phyloP scores from a whole-genome alignment of 2,888 invertebrate genomes.

The Caenorhabditis auriculariae region DNA sequence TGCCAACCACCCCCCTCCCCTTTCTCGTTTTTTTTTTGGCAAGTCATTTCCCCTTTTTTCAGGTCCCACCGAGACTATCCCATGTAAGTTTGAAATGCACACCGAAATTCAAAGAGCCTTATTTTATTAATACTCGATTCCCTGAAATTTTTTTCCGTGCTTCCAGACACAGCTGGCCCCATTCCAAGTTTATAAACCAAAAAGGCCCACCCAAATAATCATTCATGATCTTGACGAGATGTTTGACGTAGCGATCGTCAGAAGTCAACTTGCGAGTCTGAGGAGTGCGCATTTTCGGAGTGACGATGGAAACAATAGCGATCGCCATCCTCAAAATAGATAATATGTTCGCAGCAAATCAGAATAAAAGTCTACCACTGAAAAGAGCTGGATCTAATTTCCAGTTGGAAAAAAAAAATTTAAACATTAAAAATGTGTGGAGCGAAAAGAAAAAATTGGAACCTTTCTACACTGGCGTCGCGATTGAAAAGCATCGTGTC shows the following conservation, averaged over 20 bases:
- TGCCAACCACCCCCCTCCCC: too few relatives aligned
- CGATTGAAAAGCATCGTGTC: constrained; percentile 69
- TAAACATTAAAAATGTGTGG: too few relatives aligned
- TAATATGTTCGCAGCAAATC: constrained; percentile 62
- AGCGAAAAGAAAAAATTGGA: neutral
- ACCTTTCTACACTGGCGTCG: constrained; percentile 44
- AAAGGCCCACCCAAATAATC: constrained; percentile 21
- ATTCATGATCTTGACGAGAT: constrained; percentile 31
- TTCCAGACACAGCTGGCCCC: too few relatives aligned
- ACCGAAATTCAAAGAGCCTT: too few relatives aligned
- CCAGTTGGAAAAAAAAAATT: too few relatives aligned
- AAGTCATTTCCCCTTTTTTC: too few relatives aligned
- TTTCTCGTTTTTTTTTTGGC: too few relatives aligned
- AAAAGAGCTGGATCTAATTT: neutral
- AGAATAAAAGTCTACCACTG: neutral
- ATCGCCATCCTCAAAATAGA: constrained; percentile 74
- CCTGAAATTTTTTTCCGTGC: too few relatives aligned
- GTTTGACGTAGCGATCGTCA: constrained; percentile 70
- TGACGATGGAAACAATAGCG: constrained; percentile 78
- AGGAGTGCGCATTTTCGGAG: constrained; percentile 72
- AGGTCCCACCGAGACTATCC: too few relatives aligned
- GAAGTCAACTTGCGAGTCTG: constrained; percentile 75
- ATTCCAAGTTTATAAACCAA: too few relatives aligned
- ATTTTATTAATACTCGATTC: too few relatives aligned
- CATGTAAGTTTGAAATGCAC: too few relatives aligned